Evolutionary conservation across 2,888 invertebrate genomes (phyloP).

Genomic region (Drosophila yooni): DNA sequence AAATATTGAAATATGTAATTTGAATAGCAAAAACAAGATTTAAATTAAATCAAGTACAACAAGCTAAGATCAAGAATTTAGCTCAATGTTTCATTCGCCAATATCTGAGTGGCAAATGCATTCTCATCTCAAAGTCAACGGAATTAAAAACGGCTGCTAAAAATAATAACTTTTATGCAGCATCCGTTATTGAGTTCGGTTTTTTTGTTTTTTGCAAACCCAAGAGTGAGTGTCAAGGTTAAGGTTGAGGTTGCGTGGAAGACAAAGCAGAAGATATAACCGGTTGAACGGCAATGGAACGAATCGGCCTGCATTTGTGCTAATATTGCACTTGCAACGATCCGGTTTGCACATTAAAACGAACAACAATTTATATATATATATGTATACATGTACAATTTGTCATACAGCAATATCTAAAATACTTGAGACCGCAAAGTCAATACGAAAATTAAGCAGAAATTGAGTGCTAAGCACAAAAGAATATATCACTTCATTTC

Average conservation of each 20-base stretch:
- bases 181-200: slow-evolving; percentile 12
- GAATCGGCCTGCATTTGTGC: slow-evolving; percentile 9
- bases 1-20: background rate
- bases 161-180: slow-evolving; percentile 12
- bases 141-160: background rate
- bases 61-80: slow-evolving; percentile 45
- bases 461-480: slow-evolving; percentile 10
- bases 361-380: slow-evolving; percentile 18
- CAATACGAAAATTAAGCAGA: slow-evolving; percentile 10
- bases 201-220: slow-evolving; percentile 13
- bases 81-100: slow-evolving; percentile 43
- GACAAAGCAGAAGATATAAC: background rate
- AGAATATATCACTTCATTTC: slow-evolving; percentile 25
- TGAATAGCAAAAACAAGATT: background rate
- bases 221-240: slow-evolving; percentile 67
- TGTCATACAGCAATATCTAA: slow-evolving; percentile 21
- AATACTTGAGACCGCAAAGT: slow-evolving; percentile 25
- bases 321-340: slow-evolving; percentile 18
- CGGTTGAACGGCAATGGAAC: slow-evolving; percentile 1
- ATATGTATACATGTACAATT: slow-evolving; percentile 48
- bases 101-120: slow-evolving; percentile 37
- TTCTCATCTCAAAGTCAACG: slow-evolving; percentile 17
- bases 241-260: slow-evolving; percentile 36
- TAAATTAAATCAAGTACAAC: slow-evolving; percentile 51
- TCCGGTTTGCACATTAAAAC: slow-evolving; percentile 33